These are phyloP conservation scores for Serinus canaria DNA, from an alignment of 2,113 vertebrate genomes.

Conservation along the genomic window DNA sequence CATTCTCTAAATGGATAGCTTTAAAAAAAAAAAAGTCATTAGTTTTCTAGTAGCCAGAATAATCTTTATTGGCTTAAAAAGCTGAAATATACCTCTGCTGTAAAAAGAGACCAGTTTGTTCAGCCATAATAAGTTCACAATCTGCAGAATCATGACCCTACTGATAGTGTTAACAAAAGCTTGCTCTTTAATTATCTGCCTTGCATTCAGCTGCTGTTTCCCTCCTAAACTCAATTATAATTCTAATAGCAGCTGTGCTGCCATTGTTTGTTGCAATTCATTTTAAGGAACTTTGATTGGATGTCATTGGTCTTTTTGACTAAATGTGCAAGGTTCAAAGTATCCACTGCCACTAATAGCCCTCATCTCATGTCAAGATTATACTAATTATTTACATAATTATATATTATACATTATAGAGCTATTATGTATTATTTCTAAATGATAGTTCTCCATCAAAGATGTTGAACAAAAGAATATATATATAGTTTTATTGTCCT, in stretches of 20 bases:
- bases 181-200: slow-evolving; percentile 73
- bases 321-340: slow-evolving; percentile 63
- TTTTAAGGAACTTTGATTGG: slow-evolving; percentile 60
- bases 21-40: slow-evolving; percentile 67
- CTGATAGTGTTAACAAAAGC: slow-evolving; percentile 76
- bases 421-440: slow-evolving; percentile 58
- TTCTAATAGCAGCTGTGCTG: slow-evolving; percentile 69
- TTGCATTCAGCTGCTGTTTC: slow-evolving; percentile 72
- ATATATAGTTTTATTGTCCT: slow-evolving; percentile 67
- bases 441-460: slow-evolving; percentile 48
- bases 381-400: slow-evolving; percentile 67
- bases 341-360: slow-evolving; percentile 53
- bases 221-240: slow-evolving; percentile 72
- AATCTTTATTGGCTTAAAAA: slow-evolving; percentile 32
- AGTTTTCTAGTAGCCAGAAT: slow-evolving; percentile 50
- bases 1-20: slow-evolving; percentile 53
- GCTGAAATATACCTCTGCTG: slow-evolving; percentile 47
- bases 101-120: slow-evolving; percentile 62
- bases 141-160: slow-evolving; percentile 69
- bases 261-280: slow-evolving; percentile 67
- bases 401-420: slow-evolving; percentile 50
- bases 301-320: slow-evolving; percentile 65
- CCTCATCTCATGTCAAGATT: slow-evolving; percentile 45
- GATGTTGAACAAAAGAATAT: slow-evolving; percentile 52
- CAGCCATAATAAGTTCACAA: slow-evolving; percentile 60